phyloP scores from a whole-genome alignment of 2,113 vertebrate genomes.

The Mohoua ochrocephala region DNA sequence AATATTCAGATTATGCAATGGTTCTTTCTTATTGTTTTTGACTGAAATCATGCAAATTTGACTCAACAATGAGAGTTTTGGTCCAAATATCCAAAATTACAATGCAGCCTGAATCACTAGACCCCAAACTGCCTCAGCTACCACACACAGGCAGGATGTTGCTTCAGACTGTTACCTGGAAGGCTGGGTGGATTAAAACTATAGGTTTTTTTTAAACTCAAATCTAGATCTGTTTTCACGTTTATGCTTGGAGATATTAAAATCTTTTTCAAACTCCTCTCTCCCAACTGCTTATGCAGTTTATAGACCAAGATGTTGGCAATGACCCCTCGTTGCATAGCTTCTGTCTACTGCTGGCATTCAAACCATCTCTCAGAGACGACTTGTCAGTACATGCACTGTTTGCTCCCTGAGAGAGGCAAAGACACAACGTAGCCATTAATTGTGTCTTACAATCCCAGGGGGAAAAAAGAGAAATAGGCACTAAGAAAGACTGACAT shows the following conservation, averaged over 20 bases:
- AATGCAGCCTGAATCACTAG: background rate
- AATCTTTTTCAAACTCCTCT: background rate
- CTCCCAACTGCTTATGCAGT: background rate
- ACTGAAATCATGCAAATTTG: background rate
- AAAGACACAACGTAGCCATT: background rate
- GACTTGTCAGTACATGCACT: background rate
- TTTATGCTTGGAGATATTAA: background rate
- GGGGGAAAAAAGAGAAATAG: background rate
- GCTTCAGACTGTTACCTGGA: background rate
- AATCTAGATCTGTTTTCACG: background rate
- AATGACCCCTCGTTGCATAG: rapidly evolving
- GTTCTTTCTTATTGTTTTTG: background rate
- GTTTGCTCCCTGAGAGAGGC: background rate
- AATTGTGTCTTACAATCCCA: background rate
- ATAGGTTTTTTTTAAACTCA: background rate
- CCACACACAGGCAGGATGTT: background rate
- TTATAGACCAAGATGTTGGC: background rate
- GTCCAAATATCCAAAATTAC: background rate
- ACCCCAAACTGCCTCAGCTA: background rate
- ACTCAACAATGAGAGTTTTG: background rate
- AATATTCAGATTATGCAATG: background rate
- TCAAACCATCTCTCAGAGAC: background rate
- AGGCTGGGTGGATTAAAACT: background rate
- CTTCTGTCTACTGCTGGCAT: background rate
- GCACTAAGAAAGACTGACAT: background rate